Evolutionary conservation across 2,113 vertebrate species (phyloP), one percentile per base, ranked within the genome.

Genomic region (Papio anubis): DNA sequence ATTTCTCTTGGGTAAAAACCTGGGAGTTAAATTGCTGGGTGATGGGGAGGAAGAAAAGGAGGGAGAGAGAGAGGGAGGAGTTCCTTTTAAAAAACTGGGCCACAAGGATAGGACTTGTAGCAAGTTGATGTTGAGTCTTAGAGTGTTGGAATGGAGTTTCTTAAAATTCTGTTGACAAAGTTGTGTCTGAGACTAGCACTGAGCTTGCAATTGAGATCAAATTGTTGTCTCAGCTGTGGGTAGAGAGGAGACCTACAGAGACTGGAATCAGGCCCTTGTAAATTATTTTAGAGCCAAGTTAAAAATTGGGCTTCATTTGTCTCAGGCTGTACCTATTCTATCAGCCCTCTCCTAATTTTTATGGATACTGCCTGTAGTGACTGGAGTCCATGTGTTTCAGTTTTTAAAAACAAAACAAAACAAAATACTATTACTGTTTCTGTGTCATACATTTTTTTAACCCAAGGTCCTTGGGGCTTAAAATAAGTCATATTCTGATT

Each of bases 381-480:
- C 45, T 16, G 21, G 27, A 9, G 13, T 43, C 72, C 88, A 50
- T 50, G 55, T 90, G 55, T 93, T 96, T 97, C n/a, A 66, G 6
- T 27, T 55, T 55, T 55, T 20, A 55, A 55, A 55, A 55, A 55
- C 52, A 55, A 55, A 55, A 55, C 52, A 55, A 55, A 55, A 20
- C 52, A 55, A 55, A 55, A 55, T 20, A 55, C 52, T 80, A 20
- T 78, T 90, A 38, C 32, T 80, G 10, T 78, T 96, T 89, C 55
- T 91, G 45, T 76, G 38, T 84, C 52, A 84, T 43, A 90, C 11
- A 38, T 88, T 50, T 66, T 78, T 85, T 79, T 40, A 92, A 75
- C 90, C 84, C 82, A 87, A 82, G 43, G 30, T 95, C 64, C 64
- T 79, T 27, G 72, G 52, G 20, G 38, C 72, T 91, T 91, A 95